A percentile compares a stretch with the other conserved stretches of the same genome.
Conservation (phyloP, 2,113 vertebrate species). For the pig (Sus scrofa) region T2T-Sscrofa CM000818.6:110454001-110454500, state of each 20-base stretch:
- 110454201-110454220: neutral
- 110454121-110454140: neutral
- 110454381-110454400: neutral
- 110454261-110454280: neutral
- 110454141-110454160: neutral
- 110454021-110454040: neutral
- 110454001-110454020: too few relatives aligned
- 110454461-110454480: neutral
- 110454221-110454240: neutral
- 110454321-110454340: neutral
- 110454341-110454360: slow-evolving; percentile 11
- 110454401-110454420: neutral
- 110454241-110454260: too few relatives aligned
- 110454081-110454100: neutral
- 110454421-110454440: neutral
- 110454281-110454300: neutral
- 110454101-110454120: neutral
- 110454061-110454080: neutral
- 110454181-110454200: neutral
- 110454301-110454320: neutral
- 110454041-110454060: neutral
- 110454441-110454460: too few relatives aligned
- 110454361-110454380: neutral
- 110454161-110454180: neutral
- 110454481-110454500: neutral